A percentile compares a stretch with the other conserved stretches of the same genome.
Evolutionary conservation across 2,888 invertebrate species (phyloP).

Genomic region (Archips xylosteana): DNA sequence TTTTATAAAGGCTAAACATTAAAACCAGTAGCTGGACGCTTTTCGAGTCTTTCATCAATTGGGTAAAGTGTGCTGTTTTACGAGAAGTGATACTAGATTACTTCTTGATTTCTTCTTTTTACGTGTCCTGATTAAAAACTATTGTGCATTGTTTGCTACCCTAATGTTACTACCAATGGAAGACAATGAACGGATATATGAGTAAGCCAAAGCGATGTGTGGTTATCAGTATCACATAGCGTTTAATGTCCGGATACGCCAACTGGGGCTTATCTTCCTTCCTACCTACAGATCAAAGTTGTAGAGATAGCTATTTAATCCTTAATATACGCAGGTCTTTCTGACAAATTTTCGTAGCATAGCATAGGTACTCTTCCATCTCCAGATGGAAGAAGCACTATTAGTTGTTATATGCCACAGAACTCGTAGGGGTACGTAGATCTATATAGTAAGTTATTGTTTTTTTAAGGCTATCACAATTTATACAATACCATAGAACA

Average conservation of each 20-base stretch:
- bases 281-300: too few relatives aligned
- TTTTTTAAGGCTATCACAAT: too few relatives aligned
- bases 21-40: not conserved
- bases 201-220: not conserved
- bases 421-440: too few relatives aligned
- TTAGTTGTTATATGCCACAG: too few relatives aligned
- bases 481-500: too few relatives aligned
- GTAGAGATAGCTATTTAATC: too few relatives aligned
- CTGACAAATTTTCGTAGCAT: too few relatives aligned
- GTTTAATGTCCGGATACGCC: not conserved
- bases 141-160: constrained; percentile 1
- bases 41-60: not conserved
- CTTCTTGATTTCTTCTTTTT: not conserved
- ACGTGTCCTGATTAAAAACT: constrained; percentile 8
- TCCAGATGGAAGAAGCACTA: too few relatives aligned
- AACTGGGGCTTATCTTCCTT: not conserved
- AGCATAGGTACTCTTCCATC: too few relatives aligned
- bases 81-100: not conserved
- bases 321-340: too few relatives aligned
- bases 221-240: not conserved
- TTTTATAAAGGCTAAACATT: not conserved
- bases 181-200: not conserved
- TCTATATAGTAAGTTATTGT: too few relatives aligned
- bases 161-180: not conserved
- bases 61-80: not conserved